Conservation (phyloP, 2,888 invertebrate species). For the Pristionchus exspectatus region DNA sequence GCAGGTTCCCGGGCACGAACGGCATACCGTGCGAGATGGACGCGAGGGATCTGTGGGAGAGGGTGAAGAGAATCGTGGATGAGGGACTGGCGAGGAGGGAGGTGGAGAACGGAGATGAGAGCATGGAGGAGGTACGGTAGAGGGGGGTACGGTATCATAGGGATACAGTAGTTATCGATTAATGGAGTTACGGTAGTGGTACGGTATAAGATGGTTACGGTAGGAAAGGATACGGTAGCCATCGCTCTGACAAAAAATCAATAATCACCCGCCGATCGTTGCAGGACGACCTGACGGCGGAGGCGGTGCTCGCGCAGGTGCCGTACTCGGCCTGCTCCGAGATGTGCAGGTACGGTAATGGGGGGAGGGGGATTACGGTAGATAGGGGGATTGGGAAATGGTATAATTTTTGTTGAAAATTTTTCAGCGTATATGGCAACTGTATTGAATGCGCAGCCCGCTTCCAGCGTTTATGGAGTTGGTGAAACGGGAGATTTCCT, state of each 20-base stretch:
- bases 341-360: slow-evolving; percentile 34
- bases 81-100: slow-evolving; percentile 54
- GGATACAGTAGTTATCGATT: neutral
- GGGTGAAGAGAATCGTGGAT: slow-evolving; percentile 62
- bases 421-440: no score
- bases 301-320: slow-evolving; percentile 56
- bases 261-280: neutral
- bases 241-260: neutral
- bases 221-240: neutral
- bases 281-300: slow-evolving; percentile 52
- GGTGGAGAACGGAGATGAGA: neutral
- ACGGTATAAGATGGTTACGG: neutral
- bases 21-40: slow-evolving; percentile 72
- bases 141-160: neutral
- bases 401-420: no score
- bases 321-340: slow-evolving; percentile 43
- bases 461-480: no score
- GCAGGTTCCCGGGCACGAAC: slow-evolving; percentile 74
- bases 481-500: no score
- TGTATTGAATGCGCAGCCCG: no score
- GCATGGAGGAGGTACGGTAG: slow-evolving; percentile 40
- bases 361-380: neutral
- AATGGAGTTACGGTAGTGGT: neutral
- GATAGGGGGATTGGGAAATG: neutral
- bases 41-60: slow-evolving; percentile 64